These are phyloP conservation scores for Isoperla grammatica DNA, from an alignment of 2,888 invertebrate species.

Conservation along the genomic window DNA sequence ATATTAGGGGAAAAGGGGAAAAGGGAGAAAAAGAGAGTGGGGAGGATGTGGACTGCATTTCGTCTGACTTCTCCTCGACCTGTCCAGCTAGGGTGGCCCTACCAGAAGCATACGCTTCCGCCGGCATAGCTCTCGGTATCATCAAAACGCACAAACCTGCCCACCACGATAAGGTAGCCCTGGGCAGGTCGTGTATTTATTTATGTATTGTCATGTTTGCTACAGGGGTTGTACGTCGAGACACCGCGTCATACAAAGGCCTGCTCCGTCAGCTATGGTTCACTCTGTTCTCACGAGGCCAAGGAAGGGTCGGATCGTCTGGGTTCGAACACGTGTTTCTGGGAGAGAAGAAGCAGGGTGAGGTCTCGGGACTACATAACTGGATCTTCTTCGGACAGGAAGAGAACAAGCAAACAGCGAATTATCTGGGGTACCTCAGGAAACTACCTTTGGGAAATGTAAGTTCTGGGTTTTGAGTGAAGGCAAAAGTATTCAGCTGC, in stretches of 20 bases:
- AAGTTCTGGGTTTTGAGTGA: too few species aligned
- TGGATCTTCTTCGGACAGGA: slow-evolving; percentile 82
- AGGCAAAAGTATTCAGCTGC: too few species aligned
- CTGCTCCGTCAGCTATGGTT: slow-evolving; percentile 73
- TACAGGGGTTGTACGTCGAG: slow-evolving; percentile 54
- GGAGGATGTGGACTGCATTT: too few species aligned
- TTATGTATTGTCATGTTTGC: background rate
- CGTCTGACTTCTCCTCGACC: too few species aligned
- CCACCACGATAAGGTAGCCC: too few species aligned
- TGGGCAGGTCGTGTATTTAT: too few species aligned
- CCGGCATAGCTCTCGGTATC: too few species aligned
- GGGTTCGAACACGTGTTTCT: slow-evolving; percentile 93
- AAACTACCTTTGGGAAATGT: slow-evolving; percentile 66
- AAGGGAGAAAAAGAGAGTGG: too few species aligned
- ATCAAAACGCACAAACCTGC: too few species aligned
- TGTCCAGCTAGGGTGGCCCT: too few species aligned
- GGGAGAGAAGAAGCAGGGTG: slow-evolving; percentile 74
- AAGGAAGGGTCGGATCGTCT: slow-evolving; percentile 74
- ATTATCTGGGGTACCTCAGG: slow-evolving; percentile 76
- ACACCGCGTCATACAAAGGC: slow-evolving; percentile 65
- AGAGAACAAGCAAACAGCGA: slow-evolving; percentile 62
- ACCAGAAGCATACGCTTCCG: too few species aligned
- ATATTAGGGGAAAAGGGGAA: too few species aligned
- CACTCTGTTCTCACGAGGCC: slow-evolving; percentile 73
- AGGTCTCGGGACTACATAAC: slow-evolving; percentile 80